phyloP scores from a whole-genome alignment of 2,113 vertebrate species.

The Thalassarche chlororhynchos region DNA sequence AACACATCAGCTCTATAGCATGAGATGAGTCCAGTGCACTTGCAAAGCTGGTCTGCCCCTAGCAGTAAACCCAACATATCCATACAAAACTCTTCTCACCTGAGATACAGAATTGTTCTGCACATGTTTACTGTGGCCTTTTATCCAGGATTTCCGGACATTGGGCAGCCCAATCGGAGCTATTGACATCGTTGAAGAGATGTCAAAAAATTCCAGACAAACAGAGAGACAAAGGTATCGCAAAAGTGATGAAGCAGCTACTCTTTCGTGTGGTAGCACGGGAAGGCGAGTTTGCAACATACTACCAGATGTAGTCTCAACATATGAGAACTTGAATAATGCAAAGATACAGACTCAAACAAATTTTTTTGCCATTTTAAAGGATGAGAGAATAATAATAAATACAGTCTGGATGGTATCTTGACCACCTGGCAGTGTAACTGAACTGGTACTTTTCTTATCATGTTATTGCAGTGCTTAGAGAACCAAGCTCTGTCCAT shows the following conservation, averaged over 20 bases:
- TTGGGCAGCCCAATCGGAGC: accelerated
- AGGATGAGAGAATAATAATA: neutral
- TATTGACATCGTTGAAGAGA: neutral
- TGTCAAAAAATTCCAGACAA: neutral
- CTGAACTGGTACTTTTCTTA: neutral
- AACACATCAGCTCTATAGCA: neutral
- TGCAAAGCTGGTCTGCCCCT: neutral
- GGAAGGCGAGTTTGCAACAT: neutral
- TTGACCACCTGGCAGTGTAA: neutral
- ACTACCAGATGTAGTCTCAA: neutral
- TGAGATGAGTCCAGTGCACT: neutral
- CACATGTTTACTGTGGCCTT: neutral
- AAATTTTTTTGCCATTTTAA: neutral
- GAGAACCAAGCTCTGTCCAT: neutral
- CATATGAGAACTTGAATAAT: accelerated
- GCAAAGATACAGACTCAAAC: neutral
- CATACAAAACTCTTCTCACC: neutral
- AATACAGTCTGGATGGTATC: neutral
- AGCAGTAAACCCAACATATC: neutral
- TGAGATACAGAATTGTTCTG: neutral
- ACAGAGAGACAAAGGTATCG: neutral
- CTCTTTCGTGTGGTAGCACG: neutral
- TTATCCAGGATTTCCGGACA: neutral
- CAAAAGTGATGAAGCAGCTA: neutral
- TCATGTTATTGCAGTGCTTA: neutral